Percentiles rank a stretch among this genome's conserved stretches.
Conservation (phyloP, 2,797 vertebrate species). For the Phrynocephalus vlangalii region DNA sequence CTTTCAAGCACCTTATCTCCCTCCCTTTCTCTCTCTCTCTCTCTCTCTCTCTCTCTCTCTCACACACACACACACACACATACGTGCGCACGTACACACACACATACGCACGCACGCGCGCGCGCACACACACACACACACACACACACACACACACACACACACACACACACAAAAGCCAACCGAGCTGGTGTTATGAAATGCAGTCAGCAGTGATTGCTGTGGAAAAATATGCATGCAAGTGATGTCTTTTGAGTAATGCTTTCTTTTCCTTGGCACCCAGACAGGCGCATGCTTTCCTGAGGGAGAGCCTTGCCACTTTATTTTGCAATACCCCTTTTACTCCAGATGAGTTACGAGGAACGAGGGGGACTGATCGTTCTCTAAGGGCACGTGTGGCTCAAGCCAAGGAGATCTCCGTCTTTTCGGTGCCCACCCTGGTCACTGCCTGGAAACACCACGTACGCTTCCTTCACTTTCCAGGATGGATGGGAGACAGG, state of each 20-base stretch:
- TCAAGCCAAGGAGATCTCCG: not conserved
- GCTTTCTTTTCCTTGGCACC: conserved; percentile 5
- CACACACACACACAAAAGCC: not conserved
- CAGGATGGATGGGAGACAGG: not conserved
- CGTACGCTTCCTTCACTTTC: not conserved
- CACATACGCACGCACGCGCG: too few relatives aligned
- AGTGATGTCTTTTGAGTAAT: not conserved
- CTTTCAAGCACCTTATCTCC: conserved; percentile 25
- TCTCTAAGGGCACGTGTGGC: not conserved
- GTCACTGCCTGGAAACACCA: not conserved
- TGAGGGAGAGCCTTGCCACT: not conserved
- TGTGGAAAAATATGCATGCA: conserved; percentile 10
- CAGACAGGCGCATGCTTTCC: not conserved
- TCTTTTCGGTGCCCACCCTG: not conserved
- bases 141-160: too few relatives aligned
- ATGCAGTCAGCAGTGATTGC: not conserved
- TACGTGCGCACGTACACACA: too few relatives aligned
- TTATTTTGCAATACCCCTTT: conserved; percentile 1
- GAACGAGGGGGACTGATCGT: not conserved
- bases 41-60: too few relatives aligned
- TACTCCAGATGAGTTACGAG: not conserved
- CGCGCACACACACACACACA: not conserved
- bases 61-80: too few relatives aligned
- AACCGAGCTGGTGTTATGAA: not conserved
- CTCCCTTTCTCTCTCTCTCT: too few relatives aligned